Percentiles rank a stretch among this genome's conserved stretches.
phyloP scores from a whole-genome alignment of 2,797 vertebrate genomes.

The Chaenodraco wilsoni region DNA sequence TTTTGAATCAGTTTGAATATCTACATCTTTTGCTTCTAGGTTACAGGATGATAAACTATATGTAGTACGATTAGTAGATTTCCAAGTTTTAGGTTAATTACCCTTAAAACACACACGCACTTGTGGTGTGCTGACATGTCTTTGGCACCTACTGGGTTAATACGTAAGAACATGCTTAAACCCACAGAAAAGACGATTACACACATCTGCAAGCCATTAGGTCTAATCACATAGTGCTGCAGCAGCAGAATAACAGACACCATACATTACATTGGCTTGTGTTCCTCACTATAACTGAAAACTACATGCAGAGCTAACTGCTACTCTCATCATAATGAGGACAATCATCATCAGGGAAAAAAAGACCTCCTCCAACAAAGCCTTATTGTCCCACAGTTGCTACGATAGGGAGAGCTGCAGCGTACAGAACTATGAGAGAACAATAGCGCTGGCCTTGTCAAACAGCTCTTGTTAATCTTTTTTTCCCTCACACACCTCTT shows the following conservation, averaged over 20 bases:
- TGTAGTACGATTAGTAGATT: background rate
- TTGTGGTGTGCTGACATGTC: conserved; percentile 28
- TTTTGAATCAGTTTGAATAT: background rate
- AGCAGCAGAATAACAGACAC: conserved; percentile 48
- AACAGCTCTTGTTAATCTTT: conserved; percentile 24
- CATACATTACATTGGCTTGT: conserved; percentile 34
- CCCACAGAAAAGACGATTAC: conserved; percentile 63
- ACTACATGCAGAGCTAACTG: conserved; percentile 38
- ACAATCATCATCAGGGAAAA: conserved; percentile 43
- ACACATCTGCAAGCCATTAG: conserved; percentile 80
- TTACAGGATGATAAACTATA: background rate
- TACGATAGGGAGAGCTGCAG: conserved; percentile 1
- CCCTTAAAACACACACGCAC: conserved; percentile 3
- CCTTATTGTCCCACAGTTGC: conserved; percentile 47
- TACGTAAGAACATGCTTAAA: conserved; percentile 67
- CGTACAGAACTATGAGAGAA: conserved; percentile 18
- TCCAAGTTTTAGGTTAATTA: background rate
- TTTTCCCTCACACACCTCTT: conserved; percentile 22
- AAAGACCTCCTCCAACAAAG: conserved; percentile 46
- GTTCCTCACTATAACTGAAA: conserved; percentile 46
- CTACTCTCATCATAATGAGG: conserved; percentile 49
- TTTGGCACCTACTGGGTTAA: conserved; percentile 60
- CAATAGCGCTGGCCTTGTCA: conserved; percentile 35
- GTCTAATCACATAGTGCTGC: conserved; percentile 64
- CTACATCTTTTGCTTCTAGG: background rate